A percentile compares a stretch with the other conserved stretches of the same genome.
These are phyloP conservation scores for Aulostomus chinensis DNA, from an alignment of 2,797 vertebrate species.

Conservation along the genomic window DNA sequence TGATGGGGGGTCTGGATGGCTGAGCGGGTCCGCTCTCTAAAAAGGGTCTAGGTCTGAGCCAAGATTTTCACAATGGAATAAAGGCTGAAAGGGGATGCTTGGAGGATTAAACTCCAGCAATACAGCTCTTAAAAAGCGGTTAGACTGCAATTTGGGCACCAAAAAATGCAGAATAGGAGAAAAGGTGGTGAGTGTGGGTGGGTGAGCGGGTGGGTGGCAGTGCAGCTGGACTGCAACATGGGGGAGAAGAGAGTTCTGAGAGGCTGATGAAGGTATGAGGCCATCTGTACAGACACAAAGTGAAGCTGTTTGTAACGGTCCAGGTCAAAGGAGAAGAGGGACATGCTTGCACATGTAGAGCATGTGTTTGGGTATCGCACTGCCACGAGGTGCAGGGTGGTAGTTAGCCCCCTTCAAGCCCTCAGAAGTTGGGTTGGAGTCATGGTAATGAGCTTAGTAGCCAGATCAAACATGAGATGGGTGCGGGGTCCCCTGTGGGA, in stretches of 20 bases:
- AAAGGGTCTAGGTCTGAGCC: slow-evolving; percentile 74
- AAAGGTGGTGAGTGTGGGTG: slow-evolving; percentile 49
- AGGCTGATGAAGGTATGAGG: slow-evolving; percentile 14
- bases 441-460: slow-evolving; percentile 70
- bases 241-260: slow-evolving; percentile 40
- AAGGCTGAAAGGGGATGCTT: slow-evolving; percentile 75
- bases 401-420: slow-evolving; percentile 36
- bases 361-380: slow-evolving; percentile 35
- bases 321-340: slow-evolving; percentile 36
- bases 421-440: slow-evolving; percentile 60
- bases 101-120: slow-evolving; percentile 82
- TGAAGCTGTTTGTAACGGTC: slow-evolving; percentile 18
- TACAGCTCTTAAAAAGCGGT: slow-evolving; percentile 86
- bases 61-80: slow-evolving; percentile 81
- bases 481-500: slow-evolving; percentile 59
- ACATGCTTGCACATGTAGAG: slow-evolving; percentile 36
- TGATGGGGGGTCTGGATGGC: slow-evolving; percentile 12
- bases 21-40: slow-evolving; percentile 62
- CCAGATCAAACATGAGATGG: slow-evolving; percentile 71
- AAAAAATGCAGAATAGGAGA: slow-evolving; percentile 66
- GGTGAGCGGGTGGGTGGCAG: slow-evolving; percentile 44
- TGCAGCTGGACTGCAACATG: slow-evolving; percentile 58
- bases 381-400: slow-evolving; percentile 52
- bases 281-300: slow-evolving; percentile 42
- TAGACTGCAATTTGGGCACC: slow-evolving; percentile 82